Conservation (phyloP, 2,797 vertebrate genomes). For the Anguilla megastoma region DNA sequence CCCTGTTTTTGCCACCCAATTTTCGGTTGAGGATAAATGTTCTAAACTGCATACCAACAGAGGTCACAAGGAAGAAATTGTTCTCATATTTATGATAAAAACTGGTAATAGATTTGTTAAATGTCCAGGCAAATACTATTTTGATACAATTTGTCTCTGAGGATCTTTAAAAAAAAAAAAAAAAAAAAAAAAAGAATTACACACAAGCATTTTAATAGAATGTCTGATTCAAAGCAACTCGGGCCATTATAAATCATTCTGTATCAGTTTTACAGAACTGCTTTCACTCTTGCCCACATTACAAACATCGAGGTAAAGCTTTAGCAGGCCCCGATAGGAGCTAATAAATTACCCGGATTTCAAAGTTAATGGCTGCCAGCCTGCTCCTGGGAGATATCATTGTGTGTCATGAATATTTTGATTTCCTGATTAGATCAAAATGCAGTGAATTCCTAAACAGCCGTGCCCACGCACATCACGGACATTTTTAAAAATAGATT, state of each 20-base stretch:
- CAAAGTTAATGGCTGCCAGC: constrained; percentile 98
- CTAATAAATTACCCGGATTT: constrained; percentile 99
- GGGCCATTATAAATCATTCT: constrained; percentile 97
- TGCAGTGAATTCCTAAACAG: constrained; percentile 99
- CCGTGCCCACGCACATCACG: constrained; percentile 95
- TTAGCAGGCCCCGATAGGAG: constrained; percentile 99
- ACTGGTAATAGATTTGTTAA: constrained; percentile 93
- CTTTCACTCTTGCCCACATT: constrained; percentile 92
- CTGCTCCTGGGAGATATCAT: constrained; percentile 99
- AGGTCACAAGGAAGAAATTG: not conserved
- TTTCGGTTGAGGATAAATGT: not conserved
- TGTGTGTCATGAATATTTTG: constrained; percentile 99
- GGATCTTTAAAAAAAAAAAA: constrained; percentile 86
- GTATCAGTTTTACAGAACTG: constrained; percentile 96
- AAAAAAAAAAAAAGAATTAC: constrained; percentile 87
- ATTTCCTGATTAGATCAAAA: constrained; percentile 99
- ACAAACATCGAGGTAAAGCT: constrained; percentile 95
- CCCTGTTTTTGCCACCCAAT: constrained; percentile 2
- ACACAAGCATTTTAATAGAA: constrained; percentile 98
- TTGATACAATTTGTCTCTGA: constrained; percentile 99
- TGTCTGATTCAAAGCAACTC: constrained; percentile 95
- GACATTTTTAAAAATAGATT: constrained; percentile 88
- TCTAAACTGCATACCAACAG: not conserved
- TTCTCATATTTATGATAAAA: constrained; percentile 86
- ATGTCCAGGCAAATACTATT: constrained; percentile 86